Base-by-base conservation (phyloP, 53 echinoderm and acorn worm genomes). In the Actinopyga echinites region DNA sequence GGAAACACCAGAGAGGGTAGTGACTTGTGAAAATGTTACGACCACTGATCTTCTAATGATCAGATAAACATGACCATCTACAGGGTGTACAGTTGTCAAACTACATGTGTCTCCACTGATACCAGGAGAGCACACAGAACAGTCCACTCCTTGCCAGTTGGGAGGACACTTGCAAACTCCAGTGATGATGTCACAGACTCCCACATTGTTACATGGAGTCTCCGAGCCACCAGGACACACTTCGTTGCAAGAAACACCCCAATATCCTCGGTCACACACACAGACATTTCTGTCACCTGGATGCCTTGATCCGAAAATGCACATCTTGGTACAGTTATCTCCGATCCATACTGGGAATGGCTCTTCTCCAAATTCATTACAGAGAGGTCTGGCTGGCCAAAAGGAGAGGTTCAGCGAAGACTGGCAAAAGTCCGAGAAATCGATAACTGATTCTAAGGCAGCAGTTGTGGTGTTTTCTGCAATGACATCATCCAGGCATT, bases 341-440 rank as follows among this genome's bases (percentile, higher is more conserved):
- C 92, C 95, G 61, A 95, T 95, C 95, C 95, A 95, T 15, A 87
- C 44, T 32, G 95, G 95, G 79, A 95, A 95, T 4, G 83, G 85
- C 4, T 87, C 86, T 52, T 86, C 81, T 1, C 86, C 88, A 77
- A 95, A 95, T 15, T 71, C 69, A 68, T 95, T 95, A 81, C 95
- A 95, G 40, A 95, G 95, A 79, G 90, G 88, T 56, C 86, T 73
- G 30, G 95, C 95, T 17, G 95, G 92, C 92, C 90, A 92, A 69
- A 54, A 55, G 30, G 92, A 65, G 38, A 90, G 79, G 13, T 75
- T 58, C 23, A 95, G 86, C 7, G 88, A 83, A 36, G 82, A 63
- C 68, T 92, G 90, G 53, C 95, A 95, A 79, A 56, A 90, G 61
- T 90, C 86, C 28, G 95, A 85, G 53, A 84, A 85, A 54, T 89